phyloP scores from a whole-genome alignment of 2,797 vertebrate species.

The Galagoides demidoff region DNA sequence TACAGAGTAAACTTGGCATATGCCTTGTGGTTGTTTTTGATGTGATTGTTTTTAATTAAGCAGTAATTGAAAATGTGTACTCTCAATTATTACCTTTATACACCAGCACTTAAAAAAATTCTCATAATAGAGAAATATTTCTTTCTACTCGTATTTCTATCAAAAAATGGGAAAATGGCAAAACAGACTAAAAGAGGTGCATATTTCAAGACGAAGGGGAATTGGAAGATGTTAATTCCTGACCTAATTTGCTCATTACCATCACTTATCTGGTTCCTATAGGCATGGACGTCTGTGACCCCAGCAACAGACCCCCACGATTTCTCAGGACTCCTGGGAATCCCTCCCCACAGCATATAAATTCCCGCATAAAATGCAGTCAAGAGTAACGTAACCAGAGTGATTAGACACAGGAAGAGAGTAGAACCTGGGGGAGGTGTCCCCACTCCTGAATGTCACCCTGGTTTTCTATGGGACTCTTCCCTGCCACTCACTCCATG shows the following conservation, averaged over 20 bases:
- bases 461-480: neutral
- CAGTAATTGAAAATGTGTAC: slow-evolving; percentile 38
- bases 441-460: fast-evolving
- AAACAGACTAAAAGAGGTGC: neutral
- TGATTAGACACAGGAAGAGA: neutral
- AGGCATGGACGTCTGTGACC: neutral
- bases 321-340: neutral
- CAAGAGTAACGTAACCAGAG: neutral
- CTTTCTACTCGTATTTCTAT: neutral
- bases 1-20: neutral
- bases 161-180: slow-evolving; percentile 6
- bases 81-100: slow-evolving; percentile 52
- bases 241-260: neutral
- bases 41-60: slow-evolving; percentile 68
- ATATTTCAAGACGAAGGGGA: neutral
- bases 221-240: neutral
- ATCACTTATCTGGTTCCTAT: neutral
- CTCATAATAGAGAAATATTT: slow-evolving; percentile 18
- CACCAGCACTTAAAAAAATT: neutral
- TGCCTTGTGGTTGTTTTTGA: neutral
- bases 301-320: neutral
- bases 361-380: neutral
- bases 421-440: neutral
- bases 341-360: neutral
- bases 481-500: neutral